These are phyloP conservation scores for Argopecten irradians DNA, from an alignment of 1,140 invertebrate genomes.

Conservation along the genomic window DNA sequence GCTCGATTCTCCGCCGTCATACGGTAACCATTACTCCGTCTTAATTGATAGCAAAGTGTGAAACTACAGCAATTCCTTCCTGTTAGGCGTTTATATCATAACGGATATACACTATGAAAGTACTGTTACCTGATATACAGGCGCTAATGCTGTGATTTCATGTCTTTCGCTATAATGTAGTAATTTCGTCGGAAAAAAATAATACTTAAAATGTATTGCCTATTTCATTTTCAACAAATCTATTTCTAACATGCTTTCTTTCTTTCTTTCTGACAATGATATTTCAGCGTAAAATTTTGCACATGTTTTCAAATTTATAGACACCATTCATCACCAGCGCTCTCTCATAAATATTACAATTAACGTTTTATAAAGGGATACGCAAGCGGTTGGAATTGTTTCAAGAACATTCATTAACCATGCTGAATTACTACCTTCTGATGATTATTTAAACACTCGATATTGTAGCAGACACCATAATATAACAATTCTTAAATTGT, in stretches of 20 bases:
- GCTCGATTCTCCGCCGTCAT: not conserved
- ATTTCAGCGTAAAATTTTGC: not conserved
- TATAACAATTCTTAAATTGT: too few relatives aligned
- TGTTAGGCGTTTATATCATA: not conserved
- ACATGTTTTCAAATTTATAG: slow-evolving; percentile 10
- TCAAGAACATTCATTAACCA: too few relatives aligned
- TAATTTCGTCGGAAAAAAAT: not conserved
- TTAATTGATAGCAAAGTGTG: slow-evolving; percentile 18
- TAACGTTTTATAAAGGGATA: not conserved
- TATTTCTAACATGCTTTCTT: not conserved
- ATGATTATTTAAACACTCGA: too few relatives aligned
- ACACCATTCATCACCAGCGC: not conserved
- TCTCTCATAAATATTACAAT: not conserved
- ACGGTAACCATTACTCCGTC: not conserved
- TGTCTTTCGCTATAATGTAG: not conserved
- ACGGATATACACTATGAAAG: not conserved
- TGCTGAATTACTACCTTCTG: too few relatives aligned
- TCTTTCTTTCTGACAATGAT: not conserved
- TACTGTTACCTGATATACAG: not conserved
- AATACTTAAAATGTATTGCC: not conserved
- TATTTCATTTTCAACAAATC: not conserved
- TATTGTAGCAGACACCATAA: too few relatives aligned
- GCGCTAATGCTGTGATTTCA: not conserved
- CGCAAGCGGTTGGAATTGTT: not conserved
- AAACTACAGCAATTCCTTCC: slow-evolving; percentile 9